phyloP scores from a whole-genome alignment of 1,140 invertebrate species.

The Drosophila bocki region DNA sequence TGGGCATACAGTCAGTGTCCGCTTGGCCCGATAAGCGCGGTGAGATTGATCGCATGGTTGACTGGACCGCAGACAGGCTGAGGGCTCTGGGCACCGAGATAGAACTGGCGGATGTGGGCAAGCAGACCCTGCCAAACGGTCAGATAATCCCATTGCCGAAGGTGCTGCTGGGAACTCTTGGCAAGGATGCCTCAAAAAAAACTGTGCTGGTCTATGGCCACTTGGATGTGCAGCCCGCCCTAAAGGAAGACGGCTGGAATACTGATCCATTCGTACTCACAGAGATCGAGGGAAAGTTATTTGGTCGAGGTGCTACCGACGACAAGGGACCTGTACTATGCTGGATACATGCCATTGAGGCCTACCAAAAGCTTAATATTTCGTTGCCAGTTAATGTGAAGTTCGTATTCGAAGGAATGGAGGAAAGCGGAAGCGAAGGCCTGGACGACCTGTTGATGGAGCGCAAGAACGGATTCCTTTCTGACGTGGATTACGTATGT shows the following conservation, averaged over 20 bases:
- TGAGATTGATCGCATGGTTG: slow-evolving; percentile 87
- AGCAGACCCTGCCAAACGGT: slow-evolving; percentile 91
- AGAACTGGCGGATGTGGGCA: slow-evolving; percentile 93
- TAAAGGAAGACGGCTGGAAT: slow-evolving; percentile 96
- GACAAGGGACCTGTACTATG: slow-evolving; percentile 97
- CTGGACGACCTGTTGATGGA: slow-evolving; percentile 93
- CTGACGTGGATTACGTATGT: slow-evolving; percentile 96
- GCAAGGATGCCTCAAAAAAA: slow-evolving; percentile 94
- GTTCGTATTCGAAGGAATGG: slow-evolving; percentile 99
- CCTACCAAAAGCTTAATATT: slow-evolving; percentile 90
- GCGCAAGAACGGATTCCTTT: slow-evolving; percentile 92
- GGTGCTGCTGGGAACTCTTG: slow-evolving; percentile 93
- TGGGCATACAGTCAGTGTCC: slow-evolving; percentile 98
- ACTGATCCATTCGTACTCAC: slow-evolving; percentile 96
- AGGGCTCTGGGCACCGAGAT: slow-evolving; percentile 91
- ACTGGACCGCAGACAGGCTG: slow-evolving; percentile 92
- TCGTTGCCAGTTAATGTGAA: slow-evolving; percentile 96
- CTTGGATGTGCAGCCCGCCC: slow-evolving; percentile 98
- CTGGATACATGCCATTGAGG: slow-evolving; percentile 97
- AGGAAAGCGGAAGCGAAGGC: slow-evolving; percentile 98
- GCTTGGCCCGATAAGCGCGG: slow-evolving; percentile 87
- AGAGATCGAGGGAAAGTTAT: slow-evolving; percentile 96
- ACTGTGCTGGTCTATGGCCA: slow-evolving; percentile 98
- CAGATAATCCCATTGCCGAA: slow-evolving; percentile 92
- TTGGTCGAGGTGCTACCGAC: slow-evolving; percentile 96